phyloP scores from a whole-genome alignment of 1,140 invertebrate genomes.

The Episyrphus balteatus region DNA sequence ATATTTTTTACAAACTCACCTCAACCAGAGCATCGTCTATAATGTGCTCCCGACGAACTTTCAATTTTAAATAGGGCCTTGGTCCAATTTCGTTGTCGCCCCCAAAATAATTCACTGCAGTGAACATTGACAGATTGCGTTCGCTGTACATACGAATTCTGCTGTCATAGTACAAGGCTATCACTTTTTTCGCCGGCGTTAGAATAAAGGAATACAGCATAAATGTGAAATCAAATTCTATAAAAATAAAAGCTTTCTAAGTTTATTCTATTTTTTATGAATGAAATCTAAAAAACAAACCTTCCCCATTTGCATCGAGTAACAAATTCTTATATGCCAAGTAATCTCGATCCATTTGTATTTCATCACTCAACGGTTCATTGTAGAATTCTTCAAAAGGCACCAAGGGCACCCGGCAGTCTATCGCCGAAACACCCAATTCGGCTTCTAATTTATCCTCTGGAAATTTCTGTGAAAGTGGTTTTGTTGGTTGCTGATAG shows the following conservation, averaged over 20 bases:
- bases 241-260: slow-evolving; percentile 5
- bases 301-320: slow-evolving; percentile 21
- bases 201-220: slow-evolving; percentile 85
- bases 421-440: slow-evolving; percentile 62
- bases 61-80: slow-evolving; percentile 71
- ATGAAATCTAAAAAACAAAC: not conserved
- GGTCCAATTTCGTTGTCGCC: slow-evolving; percentile 51
- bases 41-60: slow-evolving; percentile 71
- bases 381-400: slow-evolving; percentile 87
- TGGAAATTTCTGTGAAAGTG: slow-evolving; percentile 38
- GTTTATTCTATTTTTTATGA: not conserved
- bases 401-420: slow-evolving; percentile 71
- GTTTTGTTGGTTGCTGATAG: slow-evolving; percentile 16
- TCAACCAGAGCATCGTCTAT: slow-evolving; percentile 87
- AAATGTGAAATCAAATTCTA: slow-evolving; percentile 74
- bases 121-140: slow-evolving; percentile 64
- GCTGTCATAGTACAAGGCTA: slow-evolving; percentile 87
- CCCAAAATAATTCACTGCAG: slow-evolving; percentile 38
- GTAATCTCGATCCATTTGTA: slow-evolving; percentile 90
- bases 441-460: slow-evolving; percentile 47
- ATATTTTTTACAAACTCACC: slow-evolving; percentile 14
- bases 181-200: slow-evolving; percentile 82
- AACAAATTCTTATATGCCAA: slow-evolving; percentile 63
- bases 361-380: slow-evolving; percentile 78
- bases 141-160: slow-evolving; percentile 91